Percentiles rank a stretch among this genome's conserved stretches.
Conservation (phyloP, 2,797 vertebrate genomes). For the Sternotherus odoratus region DNA sequence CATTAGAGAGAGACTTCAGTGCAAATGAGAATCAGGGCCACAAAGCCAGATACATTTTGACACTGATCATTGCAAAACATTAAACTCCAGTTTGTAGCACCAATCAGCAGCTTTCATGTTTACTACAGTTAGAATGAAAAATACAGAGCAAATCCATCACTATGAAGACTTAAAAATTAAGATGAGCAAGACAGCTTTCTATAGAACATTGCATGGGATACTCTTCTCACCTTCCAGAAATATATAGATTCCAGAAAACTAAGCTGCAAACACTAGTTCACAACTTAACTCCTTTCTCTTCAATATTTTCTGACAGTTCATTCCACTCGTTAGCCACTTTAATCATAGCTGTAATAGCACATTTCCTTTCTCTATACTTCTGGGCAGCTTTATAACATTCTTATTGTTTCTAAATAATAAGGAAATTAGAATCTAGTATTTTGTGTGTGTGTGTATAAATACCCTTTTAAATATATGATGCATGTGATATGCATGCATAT, state of each 20-base stretch:
- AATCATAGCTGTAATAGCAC: background rate
- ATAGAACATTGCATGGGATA: background rate
- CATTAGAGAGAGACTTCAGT: background rate
- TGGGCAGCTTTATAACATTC: background rate
- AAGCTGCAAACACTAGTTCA: background rate
- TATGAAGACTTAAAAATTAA: background rate
- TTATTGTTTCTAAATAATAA: background rate
- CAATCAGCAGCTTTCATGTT: background rate
- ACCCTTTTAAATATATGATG: background rate
- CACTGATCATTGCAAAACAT: background rate
- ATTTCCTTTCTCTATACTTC: background rate
- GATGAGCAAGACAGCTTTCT: background rate
- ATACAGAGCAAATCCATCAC: background rate
- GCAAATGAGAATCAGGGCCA: background rate
- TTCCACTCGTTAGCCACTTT: background rate
- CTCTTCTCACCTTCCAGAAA: accelerated
- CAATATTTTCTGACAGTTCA: accelerated
- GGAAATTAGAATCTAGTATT: background rate
- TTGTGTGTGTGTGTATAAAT: background rate
- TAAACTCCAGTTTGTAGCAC: accelerated
- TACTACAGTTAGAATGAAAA: background rate
- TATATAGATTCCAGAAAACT: background rate
- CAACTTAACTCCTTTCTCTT: background rate
- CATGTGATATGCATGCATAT: too few relatives aligned
- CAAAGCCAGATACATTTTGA: background rate